Evolutionary conservation across 2,888 invertebrate genomes (phyloP), one percentile per base, ranked within the genome.

Genomic region (Caenorhabditis wallacei): DNA sequence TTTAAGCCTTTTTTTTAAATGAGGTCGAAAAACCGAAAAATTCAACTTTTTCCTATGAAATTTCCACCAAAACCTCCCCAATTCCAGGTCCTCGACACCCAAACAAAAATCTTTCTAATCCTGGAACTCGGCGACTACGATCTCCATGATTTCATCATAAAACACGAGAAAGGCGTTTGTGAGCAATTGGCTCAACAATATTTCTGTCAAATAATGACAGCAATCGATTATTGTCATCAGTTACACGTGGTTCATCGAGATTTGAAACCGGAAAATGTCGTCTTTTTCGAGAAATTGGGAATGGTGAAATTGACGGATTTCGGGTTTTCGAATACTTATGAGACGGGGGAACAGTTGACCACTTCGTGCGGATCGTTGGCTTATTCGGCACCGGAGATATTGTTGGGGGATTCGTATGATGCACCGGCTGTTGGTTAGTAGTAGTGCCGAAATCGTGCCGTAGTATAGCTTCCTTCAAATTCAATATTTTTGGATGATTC

Each of bases 301-400:
- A 95, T 97, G 92, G 98, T 99, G 40, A 99, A 99, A 94, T 94
- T 99, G 92, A 99, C 99, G 83, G 99, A 99, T 93, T 99, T 99
- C 94, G 99, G 97, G 92, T 95, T 95, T 92, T 98, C 98, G 93
- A 99, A 99, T 94, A 93, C 94, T 90, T 94, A 94, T 95, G 92
- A 95, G 92, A 98, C 98, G 24, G 98, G 98, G 64, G 96, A 97
- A 93, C 97, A 97, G 92, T 93, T 98, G 92, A 97, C 97, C 93
- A 99, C 99, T 24, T 97, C 97, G 43, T 99, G 99, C 93, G 99
- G 99, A 35, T 97, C 97, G 87, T 94, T 99, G 89, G 98, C 99
- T 22, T 99, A 99, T 93, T 98, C 98, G 2, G 99, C 99, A 11
- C 99, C 99, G 1, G 99, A 99, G 94, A 99, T 99, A 92, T 94